Conservation (phyloP, 2,888 invertebrate genomes). For the Rhyacophila evoluta region DNA sequence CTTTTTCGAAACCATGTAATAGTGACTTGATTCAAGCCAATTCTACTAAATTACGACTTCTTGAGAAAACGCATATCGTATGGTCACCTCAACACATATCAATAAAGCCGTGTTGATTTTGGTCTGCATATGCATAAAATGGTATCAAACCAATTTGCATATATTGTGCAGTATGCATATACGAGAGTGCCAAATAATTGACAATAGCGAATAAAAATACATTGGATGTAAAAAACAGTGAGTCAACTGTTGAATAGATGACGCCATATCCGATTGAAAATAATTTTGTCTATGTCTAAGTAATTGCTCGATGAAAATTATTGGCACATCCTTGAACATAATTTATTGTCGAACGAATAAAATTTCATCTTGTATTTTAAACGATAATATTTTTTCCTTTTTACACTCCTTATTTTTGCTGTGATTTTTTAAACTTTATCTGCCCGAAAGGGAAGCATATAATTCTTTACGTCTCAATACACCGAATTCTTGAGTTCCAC, state of each 20-base stretch:
- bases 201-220: background rate
- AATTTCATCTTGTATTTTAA: too few relatives aligned
- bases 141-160: background rate
- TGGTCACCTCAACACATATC: background rate
- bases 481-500: too few relatives aligned
- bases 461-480: too few relatives aligned
- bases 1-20: too few relatives aligned
- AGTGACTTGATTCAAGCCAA: too few relatives aligned
- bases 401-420: too few relatives aligned
- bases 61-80: too few relatives aligned
- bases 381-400: too few relatives aligned
- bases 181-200: background rate
- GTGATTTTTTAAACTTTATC: too few relatives aligned
- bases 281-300: background rate
- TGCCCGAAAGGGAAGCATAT: too few relatives aligned
- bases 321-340: background rate
- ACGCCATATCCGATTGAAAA: background rate
- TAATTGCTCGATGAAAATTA: background rate
- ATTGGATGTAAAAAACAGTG: background rate
- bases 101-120: background rate
- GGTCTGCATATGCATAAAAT: background rate
- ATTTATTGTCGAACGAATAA: background rate
- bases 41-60: too few relatives aligned
- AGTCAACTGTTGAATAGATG: background rate
- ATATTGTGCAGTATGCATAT: slow-evolving; percentile 4